Evolutionary conservation across 1,140 invertebrate genomes (phyloP).

Genomic region (Drosophila ambigua): DNA sequence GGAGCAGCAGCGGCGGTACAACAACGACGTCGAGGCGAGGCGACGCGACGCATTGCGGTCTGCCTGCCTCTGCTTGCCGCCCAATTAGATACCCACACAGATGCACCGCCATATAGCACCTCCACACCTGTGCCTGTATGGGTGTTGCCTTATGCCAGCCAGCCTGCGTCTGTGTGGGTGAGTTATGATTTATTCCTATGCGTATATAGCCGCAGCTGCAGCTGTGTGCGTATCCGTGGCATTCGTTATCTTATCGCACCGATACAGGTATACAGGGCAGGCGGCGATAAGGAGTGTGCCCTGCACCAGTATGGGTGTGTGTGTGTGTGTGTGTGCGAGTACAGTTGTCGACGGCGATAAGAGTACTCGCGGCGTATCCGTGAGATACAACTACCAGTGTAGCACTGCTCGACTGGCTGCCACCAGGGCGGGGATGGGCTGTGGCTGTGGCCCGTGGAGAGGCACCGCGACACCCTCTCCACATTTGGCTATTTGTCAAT

Average conservation of each 20-base stretch:
- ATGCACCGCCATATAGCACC: conserved; percentile 49
- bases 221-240: conserved; percentile 36
- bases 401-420: conserved; percentile 22
- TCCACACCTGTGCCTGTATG: conserved; percentile 44
- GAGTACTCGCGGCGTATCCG: conserved; percentile 49
- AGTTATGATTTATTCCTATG: conserved; percentile 80
- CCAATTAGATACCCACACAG: conserved; percentile 75
- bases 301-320: conserved; percentile 1
- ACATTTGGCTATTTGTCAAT: conserved; percentile 63
- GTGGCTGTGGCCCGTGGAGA: conserved; percentile 1
- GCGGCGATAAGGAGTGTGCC: conserved; percentile 46
- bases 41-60: conserved; percentile 66
- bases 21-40: conserved; percentile 42
- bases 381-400: conserved; percentile 70
- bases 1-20: conserved; percentile 44
- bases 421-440: conserved; percentile 34
- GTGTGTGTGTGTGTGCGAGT: conserved; percentile 13
- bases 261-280: conserved; percentile 7
- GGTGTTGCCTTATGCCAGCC: conserved; percentile 3
- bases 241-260: conserved; percentile 75
- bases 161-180: conserved; percentile 43
- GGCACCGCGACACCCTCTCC: not conserved
- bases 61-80: conserved; percentile 65
- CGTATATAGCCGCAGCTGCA: too few species aligned
- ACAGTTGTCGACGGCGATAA: conserved; percentile 66